phyloP scores from a whole-genome alignment of 1,140 invertebrate genomes.

The Drosophila orosa region DNA sequence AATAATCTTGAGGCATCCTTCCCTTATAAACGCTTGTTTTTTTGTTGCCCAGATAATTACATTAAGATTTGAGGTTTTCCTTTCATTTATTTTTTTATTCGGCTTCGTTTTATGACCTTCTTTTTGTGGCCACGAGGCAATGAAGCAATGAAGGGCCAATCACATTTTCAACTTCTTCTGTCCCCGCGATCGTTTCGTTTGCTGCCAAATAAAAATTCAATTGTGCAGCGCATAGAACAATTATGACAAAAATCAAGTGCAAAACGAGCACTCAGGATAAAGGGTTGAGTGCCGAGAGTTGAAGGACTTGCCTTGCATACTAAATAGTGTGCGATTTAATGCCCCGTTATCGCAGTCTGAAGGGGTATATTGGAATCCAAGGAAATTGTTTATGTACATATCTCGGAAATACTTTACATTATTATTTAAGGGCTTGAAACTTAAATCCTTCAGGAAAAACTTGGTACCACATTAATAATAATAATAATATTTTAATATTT shows the following conservation, averaged over 20 bases:
- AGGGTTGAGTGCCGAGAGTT: conserved; percentile 48
- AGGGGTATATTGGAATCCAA: conserved; percentile 3
- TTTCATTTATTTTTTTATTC: conserved; percentile 20
- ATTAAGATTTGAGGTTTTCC: conserved; percentile 65
- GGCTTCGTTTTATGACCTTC: conserved; percentile 27
- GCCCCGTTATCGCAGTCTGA: neutral
- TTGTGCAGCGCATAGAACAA: conserved; percentile 62
- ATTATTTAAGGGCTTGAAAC: too few relatives aligned
- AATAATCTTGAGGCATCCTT: conserved; percentile 74
- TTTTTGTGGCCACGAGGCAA: conserved; percentile 42
- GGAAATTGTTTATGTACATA: neutral
- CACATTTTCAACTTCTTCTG: conserved; percentile 26
- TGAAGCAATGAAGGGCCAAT: conserved; percentile 32
- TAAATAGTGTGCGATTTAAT: conserved; percentile 45
- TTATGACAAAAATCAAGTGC: conserved; percentile 63
- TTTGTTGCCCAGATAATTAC: conserved; percentile 59
- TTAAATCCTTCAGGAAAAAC: too few relatives aligned
- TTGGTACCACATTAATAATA: too few relatives aligned
- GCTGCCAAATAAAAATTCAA: conserved; percentile 65
- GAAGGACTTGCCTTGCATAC: conserved; percentile 62
- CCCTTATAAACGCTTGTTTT: conserved; percentile 57
- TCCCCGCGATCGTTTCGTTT: conserved; percentile 58
- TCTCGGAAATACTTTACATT: neutral
- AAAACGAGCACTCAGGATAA: conserved; percentile 36
- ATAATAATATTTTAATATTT: too few relatives aligned